phyloP scores from a whole-genome alignment of 1,140 invertebrate species.

The Arion vulgaris region DNA sequence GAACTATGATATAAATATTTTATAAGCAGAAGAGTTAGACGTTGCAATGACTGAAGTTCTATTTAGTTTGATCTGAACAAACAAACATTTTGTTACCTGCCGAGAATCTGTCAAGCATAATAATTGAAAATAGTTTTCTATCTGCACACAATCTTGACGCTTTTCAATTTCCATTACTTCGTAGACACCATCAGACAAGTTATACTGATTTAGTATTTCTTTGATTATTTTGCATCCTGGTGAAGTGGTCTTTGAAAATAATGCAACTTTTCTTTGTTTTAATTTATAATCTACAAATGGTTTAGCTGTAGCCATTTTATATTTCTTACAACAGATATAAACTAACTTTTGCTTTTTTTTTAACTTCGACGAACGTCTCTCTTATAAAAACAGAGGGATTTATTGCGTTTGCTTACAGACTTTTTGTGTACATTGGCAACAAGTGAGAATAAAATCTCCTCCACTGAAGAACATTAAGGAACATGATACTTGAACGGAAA shows the following conservation, averaged over 20 bases:
- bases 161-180: conserved; percentile 67
- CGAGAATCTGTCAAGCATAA: conserved; percentile 65
- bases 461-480: background rate
- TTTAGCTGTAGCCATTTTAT: conserved; percentile 53
- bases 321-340: background rate
- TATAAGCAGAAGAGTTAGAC: no score
- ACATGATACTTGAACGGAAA: no score
- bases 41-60: no score
- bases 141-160: conserved; percentile 65
- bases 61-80: no score
- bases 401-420: background rate
- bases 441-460: background rate
- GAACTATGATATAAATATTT: no score
- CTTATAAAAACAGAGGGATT: no score
- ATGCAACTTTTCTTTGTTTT: conserved; percentile 61
- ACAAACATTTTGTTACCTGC: conserved; percentile 53
- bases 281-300: conserved; percentile 67
- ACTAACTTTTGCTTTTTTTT: no score
- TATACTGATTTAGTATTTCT: conserved; percentile 54
- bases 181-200: conserved; percentile 49
- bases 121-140: conserved; percentile 69
- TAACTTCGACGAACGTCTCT: no score
- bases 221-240: conserved; percentile 59
- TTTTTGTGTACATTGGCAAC: background rate
- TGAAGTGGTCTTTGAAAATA: conserved; percentile 66